A percentile compares a stretch with the other conserved stretches of the same genome.
Conservation (phyloP, 2,888 invertebrate species). For the Xanthostigma xanthostigma region DNA sequence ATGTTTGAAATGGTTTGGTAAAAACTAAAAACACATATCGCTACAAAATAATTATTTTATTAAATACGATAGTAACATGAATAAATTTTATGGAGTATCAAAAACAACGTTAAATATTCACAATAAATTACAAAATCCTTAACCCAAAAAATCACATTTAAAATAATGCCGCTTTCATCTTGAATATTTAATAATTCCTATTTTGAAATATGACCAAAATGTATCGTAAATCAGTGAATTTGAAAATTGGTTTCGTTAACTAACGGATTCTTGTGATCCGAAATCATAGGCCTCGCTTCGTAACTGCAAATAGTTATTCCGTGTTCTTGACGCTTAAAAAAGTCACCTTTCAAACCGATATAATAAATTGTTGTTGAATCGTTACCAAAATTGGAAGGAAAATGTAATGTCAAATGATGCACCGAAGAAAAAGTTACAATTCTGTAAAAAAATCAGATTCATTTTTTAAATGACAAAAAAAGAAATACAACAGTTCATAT, state of each 20-base stretch:
- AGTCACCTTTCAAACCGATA: slow-evolving; percentile 92
- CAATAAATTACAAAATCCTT: no score
- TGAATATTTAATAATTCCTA: no score
- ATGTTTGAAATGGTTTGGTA: no score
- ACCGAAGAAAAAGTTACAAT: slow-evolving; percentile 85
- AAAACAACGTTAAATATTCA: no score
- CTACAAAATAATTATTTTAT: no score
- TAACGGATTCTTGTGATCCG: slow-evolving; percentile 65
- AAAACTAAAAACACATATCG: no score
- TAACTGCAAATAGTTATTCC: slow-evolving; percentile 87
- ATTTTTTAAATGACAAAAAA: slow-evolving; percentile 7
- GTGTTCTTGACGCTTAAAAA: slow-evolving; percentile 65
- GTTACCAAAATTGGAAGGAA: slow-evolving; percentile 75
- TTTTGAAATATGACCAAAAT: no score
- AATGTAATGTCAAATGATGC: slow-evolving; percentile 77
- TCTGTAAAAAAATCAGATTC: slow-evolving; percentile 37
- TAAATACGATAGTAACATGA: no score
- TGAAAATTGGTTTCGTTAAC: slow-evolving; percentile 43
- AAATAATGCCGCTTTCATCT: no score
- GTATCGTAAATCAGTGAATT: slow-evolving; percentile 26
- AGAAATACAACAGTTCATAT: slow-evolving; percentile 2
- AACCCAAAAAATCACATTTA: no score
- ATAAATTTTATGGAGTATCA: no score
- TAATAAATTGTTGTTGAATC: slow-evolving; percentile 81
- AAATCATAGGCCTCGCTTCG: slow-evolving; percentile 69